These are phyloP conservation scores for Drymodes brunneopygia DNA, from an alignment of 2,113 vertebrate genomes.

Conservation along the genomic window DNA sequence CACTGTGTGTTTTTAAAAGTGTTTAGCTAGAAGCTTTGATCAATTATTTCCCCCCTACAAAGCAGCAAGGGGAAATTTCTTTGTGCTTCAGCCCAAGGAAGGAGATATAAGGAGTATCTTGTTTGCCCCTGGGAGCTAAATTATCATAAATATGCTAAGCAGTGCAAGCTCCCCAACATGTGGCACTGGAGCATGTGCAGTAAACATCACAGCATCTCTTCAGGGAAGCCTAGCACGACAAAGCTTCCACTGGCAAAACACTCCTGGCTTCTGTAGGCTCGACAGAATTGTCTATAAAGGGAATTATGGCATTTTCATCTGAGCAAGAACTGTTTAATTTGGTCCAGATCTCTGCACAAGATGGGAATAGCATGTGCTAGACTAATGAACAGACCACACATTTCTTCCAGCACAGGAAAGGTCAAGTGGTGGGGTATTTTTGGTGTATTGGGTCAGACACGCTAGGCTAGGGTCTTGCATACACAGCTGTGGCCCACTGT, in stretches of 20 bases:
- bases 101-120: background rate
- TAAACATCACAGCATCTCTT: background rate
- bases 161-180: constrained; percentile 43
- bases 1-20: constrained; percentile 52
- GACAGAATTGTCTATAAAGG: background rate
- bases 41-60: constrained; percentile 16
- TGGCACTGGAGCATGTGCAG: constrained; percentile 24
- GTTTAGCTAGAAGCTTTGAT: constrained; percentile 53
- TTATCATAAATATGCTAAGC: constrained; percentile 59
- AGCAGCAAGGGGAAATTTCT: constrained; percentile 25
- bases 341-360: background rate
- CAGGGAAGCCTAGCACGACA: background rate
- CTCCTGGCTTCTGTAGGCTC: background rate
- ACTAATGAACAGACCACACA: background rate
- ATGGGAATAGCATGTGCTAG: background rate
- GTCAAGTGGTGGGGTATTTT: background rate
- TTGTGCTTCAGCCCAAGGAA: constrained; percentile 19
- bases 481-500: background rate
- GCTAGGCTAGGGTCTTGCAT: background rate
- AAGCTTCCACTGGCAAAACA: background rate
- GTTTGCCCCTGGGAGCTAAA: constrained; percentile 19
- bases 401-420: background rate
- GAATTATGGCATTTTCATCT: background rate
- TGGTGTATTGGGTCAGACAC: background rate
- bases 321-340: background rate